These are phyloP conservation scores for Ondatra zibethicus DNA, from an alignment of 2,113 vertebrate genomes.

Conservation along the genomic window DNA sequence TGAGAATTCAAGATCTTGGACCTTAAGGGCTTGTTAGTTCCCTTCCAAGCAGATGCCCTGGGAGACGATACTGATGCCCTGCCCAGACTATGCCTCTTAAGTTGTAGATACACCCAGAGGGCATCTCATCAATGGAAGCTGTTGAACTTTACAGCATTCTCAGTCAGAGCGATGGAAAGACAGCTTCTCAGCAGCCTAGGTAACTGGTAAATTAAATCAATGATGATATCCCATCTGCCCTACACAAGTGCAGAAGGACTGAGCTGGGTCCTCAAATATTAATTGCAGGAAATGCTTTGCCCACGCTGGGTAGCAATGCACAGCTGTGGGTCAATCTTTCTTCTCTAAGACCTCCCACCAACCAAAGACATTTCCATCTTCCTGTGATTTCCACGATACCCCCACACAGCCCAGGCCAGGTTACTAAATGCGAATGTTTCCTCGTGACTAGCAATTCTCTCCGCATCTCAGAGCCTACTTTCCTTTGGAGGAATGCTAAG, in stretches of 20 bases:
- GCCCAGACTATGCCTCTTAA: conserved; percentile 14
- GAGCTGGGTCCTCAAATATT: conserved; percentile 52
- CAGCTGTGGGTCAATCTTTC: conserved; percentile 21
- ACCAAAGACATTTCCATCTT: conserved; percentile 52
- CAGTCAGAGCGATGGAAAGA: not conserved
- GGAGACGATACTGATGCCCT: not conserved
- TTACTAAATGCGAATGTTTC: conserved; percentile 54
- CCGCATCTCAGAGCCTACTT: not conserved
- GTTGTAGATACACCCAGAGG: conserved; percentile 2
- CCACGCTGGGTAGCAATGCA: not conserved
- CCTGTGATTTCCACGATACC: not conserved
- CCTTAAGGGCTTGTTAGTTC: conserved; percentile 20
- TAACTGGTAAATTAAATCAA: conserved; percentile 60
- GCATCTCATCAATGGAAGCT: conserved; percentile 16
- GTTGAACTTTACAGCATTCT: conserved; percentile 5
- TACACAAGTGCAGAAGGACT: not conserved
- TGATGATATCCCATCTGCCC: not conserved
- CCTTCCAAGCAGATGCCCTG: not conserved
- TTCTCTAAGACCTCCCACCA: not conserved
- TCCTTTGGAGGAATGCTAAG: conserved; percentile 5
- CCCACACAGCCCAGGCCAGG: not conserved
- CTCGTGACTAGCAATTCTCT: conserved; percentile 48
- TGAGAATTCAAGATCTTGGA: not conserved
- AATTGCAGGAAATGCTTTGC: conserved; percentile 60
- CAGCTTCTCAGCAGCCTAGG: not conserved